Conservation (phyloP, 2,888 invertebrate species). For the Scaeva pyrastri region DNA sequence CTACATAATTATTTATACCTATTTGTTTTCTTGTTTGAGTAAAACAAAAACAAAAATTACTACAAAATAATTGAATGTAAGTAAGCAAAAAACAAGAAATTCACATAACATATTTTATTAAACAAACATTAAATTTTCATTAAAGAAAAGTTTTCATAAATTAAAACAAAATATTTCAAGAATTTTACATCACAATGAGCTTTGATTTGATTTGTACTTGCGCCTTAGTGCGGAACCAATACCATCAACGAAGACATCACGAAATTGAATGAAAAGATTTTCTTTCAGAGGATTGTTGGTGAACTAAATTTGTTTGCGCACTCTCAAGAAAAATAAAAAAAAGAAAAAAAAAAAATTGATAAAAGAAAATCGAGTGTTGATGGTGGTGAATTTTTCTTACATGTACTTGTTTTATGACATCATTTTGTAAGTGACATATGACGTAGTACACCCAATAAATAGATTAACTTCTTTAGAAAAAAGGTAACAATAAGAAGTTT, state of each 20-base stretch:
- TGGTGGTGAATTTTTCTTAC: slow-evolving; percentile 14
- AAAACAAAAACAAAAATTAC: background rate
- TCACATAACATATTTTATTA: background rate
- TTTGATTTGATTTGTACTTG: too few species aligned
- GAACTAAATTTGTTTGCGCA: slow-evolving; percentile 27
- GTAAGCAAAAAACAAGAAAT: background rate
- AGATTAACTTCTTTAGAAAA: background rate
- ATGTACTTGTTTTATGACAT: background rate
- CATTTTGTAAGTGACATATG: slow-evolving; percentile 8
- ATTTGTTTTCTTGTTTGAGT: background rate
- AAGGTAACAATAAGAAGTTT: background rate
- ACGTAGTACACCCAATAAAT: background rate
- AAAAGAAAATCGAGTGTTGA: slow-evolving; percentile 5
- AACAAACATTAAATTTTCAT: background rate
- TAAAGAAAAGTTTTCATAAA: too few species aligned
- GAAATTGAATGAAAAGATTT: slow-evolving; percentile 21
- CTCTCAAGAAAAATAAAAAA: slow-evolving; percentile 5
- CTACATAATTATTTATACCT: slow-evolving; percentile 8
- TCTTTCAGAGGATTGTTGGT: background rate
- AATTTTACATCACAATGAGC: too few species aligned
- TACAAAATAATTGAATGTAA: background rate
- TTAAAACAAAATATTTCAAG: too few species aligned
- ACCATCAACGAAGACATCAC: slow-evolving; percentile 30
- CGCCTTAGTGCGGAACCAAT: slow-evolving; percentile 10
- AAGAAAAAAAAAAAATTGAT: background rate